Evolutionary conservation across 2,113 vertebrate genomes (phyloP).

Genomic region (Ia io): DNA sequence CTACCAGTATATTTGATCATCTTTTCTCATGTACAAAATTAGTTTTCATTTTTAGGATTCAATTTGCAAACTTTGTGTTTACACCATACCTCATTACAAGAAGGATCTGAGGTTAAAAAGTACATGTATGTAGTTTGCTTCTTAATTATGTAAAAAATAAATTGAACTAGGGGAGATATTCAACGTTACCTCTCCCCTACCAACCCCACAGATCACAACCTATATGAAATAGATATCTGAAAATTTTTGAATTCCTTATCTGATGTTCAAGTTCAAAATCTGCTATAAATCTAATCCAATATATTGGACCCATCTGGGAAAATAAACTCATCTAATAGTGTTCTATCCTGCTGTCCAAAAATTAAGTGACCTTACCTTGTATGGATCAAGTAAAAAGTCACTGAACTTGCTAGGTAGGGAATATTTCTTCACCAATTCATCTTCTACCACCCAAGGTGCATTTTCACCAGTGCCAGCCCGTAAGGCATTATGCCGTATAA

Average conservation of each 20-base stretch:
- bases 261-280: constrained; percentile 26
- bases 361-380: constrained; percentile 88
- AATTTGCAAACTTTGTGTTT: not conserved
- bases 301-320: not conserved
- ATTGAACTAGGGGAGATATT: not conserved
- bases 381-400: constrained; percentile 95
- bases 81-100: constrained; percentile 13
- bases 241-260: not conserved
- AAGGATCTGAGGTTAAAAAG: not conserved
- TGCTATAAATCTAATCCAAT: not conserved
- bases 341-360: not conserved
- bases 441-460: constrained; percentile 97
- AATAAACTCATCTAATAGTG: not conserved
- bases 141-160: constrained; percentile 8
- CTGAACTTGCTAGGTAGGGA: constrained; percentile 97
- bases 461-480: constrained; percentile 93
- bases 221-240: not conserved
- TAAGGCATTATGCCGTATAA: constrained; percentile 94
- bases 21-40: not conserved
- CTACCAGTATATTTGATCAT: not conserved
- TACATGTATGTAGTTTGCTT: not conserved
- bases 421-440: constrained; percentile 95
- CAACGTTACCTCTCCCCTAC: not conserved
- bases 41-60: constrained; percentile 16
- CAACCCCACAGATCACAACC: not conserved